Evolutionary conservation across 2,797 vertebrate genomes (phyloP).

Genomic region (Gallinago stenura): DNA sequence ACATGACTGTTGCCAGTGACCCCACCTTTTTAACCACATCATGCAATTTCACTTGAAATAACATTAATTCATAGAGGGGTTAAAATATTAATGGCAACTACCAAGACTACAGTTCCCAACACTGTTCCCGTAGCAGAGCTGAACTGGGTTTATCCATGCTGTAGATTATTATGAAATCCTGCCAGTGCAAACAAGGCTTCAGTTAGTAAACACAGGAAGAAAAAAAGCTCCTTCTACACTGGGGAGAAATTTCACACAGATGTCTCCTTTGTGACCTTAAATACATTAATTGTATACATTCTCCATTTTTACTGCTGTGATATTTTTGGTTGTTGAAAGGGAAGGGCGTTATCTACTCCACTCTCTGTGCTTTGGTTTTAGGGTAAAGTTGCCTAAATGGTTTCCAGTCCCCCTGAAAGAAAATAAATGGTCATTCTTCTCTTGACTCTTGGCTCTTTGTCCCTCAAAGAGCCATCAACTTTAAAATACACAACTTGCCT

Average conservation of each 20-base stretch:
- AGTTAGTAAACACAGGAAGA: background rate
- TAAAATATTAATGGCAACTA: background rate
- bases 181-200: background rate
- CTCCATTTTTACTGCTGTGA: background rate
- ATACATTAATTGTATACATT: background rate
- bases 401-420: background rate
- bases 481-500: background rate
- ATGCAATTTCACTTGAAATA: background rate
- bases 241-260: background rate
- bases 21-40: conserved; percentile 33
- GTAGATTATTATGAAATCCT: background rate
- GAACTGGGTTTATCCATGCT: background rate
- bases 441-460: background rate
- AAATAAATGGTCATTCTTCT: background rate
- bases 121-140: background rate
- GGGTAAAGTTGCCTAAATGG: background rate
- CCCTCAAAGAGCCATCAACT: background rate
- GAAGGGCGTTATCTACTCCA: background rate
- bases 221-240: background rate
- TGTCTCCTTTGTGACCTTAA: background rate
- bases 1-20: background rate
- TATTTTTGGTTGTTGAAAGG: background rate
- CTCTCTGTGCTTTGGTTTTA: background rate
- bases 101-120: background rate
- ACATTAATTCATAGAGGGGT: background rate